These are phyloP conservation scores for Aramus guarauna DNA, from an alignment of 2,113 vertebrate species.

Conservation along the genomic window DNA sequence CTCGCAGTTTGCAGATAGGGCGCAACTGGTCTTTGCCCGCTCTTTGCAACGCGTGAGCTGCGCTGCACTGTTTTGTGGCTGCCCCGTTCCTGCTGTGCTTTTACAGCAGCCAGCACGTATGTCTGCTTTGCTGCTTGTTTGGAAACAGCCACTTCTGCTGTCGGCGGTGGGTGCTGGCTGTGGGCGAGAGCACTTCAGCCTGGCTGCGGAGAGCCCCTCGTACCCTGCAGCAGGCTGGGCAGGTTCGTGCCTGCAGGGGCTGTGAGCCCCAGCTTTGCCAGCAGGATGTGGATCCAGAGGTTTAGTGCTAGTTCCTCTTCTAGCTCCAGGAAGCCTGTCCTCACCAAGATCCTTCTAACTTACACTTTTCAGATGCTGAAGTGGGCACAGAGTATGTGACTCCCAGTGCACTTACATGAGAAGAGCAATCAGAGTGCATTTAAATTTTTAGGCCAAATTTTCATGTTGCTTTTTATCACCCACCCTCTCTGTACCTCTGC, in stretches of 20 bases:
- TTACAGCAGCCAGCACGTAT: rapidly evolving
- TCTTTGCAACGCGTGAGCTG: not conserved
- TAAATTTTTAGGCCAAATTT: not conserved
- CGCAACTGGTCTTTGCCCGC: not conserved
- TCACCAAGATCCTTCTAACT: not conserved
- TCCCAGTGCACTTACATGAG: not conserved
- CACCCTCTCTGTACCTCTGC: not conserved
- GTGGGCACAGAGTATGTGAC: not conserved
- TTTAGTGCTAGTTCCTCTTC: not conserved
- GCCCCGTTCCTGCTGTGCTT: not conserved
- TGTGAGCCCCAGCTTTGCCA: not conserved
- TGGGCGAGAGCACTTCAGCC: not conserved
- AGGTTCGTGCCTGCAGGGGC: not conserved
- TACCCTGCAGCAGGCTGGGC: not conserved
- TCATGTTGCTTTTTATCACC: not conserved
- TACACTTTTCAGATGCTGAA: not conserved
- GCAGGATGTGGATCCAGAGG: not conserved
- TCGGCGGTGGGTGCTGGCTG: not conserved
- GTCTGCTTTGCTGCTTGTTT: not conserved
- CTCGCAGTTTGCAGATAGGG: not conserved
- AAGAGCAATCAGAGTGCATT: not conserved
- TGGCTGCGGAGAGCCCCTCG: not conserved
- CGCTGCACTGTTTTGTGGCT: not conserved
- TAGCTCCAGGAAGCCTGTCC: not conserved
- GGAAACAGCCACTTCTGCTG: not conserved